Conservation (phyloP, 2,888 invertebrate species). For the Chrysopilus asiliformis region DNA sequence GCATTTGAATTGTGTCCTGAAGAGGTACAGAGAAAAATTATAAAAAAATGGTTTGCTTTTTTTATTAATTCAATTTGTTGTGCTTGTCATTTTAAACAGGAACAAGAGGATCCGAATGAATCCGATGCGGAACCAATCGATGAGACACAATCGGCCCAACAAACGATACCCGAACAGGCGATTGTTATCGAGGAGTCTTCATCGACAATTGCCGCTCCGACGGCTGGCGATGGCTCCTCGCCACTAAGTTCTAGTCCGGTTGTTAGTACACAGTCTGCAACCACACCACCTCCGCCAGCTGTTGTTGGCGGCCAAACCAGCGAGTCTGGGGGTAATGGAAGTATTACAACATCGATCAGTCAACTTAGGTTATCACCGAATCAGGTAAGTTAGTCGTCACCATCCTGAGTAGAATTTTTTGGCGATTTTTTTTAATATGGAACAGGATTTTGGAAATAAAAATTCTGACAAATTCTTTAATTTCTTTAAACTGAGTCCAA, state of each 20-base stretch:
- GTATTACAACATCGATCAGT: constrained; percentile 7
- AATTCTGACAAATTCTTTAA: too few species aligned
- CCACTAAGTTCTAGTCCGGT: constrained; percentile 11
- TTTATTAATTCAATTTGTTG: not conserved
- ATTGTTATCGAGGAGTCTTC: constrained; percentile 3
- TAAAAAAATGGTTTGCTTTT: not conserved
- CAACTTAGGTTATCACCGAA: constrained; percentile 11
- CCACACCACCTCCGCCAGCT: constrained; percentile 4
- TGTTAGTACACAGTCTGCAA: constrained; percentile 10
- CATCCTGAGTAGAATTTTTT: too few species aligned
- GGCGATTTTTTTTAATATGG: too few species aligned
- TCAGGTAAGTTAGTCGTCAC: too few species aligned
- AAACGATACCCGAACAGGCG: constrained; percentile 7
- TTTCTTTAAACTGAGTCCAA: too few species aligned
- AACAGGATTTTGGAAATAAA: too few species aligned
- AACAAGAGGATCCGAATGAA: constrained; percentile 35
- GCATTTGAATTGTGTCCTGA: constrained; percentile 65
- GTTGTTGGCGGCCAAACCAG: too few species aligned
- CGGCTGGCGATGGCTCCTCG: constrained; percentile 5
- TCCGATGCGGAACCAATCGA: constrained; percentile 33
- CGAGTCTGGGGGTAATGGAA: too few species aligned
- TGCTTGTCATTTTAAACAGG: constrained; percentile 17
- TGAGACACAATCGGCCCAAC: constrained; percentile 17
- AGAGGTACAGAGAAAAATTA: constrained; percentile 38
- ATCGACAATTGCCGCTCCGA: constrained; percentile 5